Evolutionary conservation across 2,797 vertebrate species (phyloP).

Genomic region (Leptoclinus maculatus): DNA sequence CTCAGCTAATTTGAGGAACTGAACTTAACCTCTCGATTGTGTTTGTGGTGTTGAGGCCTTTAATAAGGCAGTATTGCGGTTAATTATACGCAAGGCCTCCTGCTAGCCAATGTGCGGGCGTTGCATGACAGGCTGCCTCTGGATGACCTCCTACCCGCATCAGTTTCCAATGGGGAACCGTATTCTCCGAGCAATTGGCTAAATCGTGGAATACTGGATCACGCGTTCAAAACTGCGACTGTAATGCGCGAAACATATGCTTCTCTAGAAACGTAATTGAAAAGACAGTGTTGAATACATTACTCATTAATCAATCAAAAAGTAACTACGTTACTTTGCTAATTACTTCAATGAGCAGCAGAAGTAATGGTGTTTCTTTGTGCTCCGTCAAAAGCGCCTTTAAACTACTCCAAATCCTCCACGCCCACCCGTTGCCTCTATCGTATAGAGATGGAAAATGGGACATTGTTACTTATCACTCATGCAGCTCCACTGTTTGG

Average conservation of each 20-base stretch:
- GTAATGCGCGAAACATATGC: background rate
- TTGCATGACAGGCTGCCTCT: too few relatives aligned
- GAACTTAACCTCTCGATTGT: background rate
- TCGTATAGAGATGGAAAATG: background rate
- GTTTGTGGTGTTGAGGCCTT: background rate
- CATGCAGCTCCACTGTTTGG: background rate
- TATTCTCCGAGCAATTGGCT: background rate
- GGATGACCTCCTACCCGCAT: too few relatives aligned
- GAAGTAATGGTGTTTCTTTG: background rate
- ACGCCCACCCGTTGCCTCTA: background rate
- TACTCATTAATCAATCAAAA: background rate
- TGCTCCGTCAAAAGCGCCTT: background rate
- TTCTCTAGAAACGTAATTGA: rapidly evolving
- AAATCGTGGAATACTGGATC: background rate
- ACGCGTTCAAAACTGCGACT: background rate
- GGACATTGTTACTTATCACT: background rate
- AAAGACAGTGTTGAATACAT: background rate
- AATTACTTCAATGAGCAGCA: background rate
- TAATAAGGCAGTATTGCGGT: too few relatives aligned
- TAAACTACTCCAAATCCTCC: background rate
- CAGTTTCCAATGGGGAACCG: too few relatives aligned
- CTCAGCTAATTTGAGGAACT: background rate
- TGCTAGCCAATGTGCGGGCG: too few relatives aligned
- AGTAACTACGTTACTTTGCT: background rate
- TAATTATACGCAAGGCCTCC: too few relatives aligned